Base-by-base conservation (phyloP, 64 coral and sea anemone genomes). In the Montipora sp. region DNA sequence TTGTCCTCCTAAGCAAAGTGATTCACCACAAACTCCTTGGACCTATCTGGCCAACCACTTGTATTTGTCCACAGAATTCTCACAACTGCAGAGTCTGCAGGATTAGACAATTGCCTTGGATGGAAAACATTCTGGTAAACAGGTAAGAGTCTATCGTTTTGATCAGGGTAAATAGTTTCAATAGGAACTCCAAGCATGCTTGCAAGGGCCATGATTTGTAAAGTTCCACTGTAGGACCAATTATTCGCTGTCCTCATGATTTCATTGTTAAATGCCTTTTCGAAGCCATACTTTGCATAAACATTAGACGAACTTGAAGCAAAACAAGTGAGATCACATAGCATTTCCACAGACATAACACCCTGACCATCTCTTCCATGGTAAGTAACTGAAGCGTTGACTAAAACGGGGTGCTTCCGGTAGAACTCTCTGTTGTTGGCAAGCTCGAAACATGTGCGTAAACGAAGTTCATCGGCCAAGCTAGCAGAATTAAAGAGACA, bases 181-280 rank as follows among this genome's bases (percentile, higher is more conserved):
- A 94, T 84, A 14, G 93, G 87, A 36, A 58, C 75, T 68, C 77
- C 61, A 19, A 90, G 82, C 19, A 90, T 80, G 24, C 87, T 90
- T 49, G 93, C 78, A 47, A 94, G 93, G 1, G 87, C 93, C 73
- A 94, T 83, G 12, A 94, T 61, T 14, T 66, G 72, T 5, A 90
- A 68, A 73, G 77, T 66, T 18, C 75, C 58, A 47, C 77, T 78
- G 77, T 78, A 78, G 14, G 77, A 51, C 10, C 15, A 78, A 19
- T 51, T 78, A 1, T 18, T 51, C 6, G 77, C 12, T 51, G 48
- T 78, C 6, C 46, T 51, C 47, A 78, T 51, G 12, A 55, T 78
- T 51, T 78, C 48, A 18, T 78, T 78, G 9, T 51, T 18, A 47
- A 78, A 78, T 78, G 77, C 77, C 15, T 11, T 18, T 51, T 78